Evolutionary conservation across 2,888 invertebrate species (phyloP), one percentile per base, ranked within the genome.

Genomic region (Agapostemon virescens): DNA sequence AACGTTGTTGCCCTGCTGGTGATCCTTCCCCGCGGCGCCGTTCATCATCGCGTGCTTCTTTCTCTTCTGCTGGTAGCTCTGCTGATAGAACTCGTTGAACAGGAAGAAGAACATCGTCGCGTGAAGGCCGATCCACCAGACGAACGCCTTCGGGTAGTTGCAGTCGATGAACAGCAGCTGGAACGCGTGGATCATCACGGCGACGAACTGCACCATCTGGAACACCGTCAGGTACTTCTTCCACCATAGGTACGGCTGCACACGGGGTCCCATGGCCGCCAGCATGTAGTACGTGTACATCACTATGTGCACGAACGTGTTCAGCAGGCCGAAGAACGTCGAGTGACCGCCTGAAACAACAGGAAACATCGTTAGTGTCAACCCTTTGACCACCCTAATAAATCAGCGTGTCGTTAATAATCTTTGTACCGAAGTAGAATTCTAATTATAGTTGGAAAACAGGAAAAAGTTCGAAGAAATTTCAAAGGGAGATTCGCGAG

Each of bases 241-340:
- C 98, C 98, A 98, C 98, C 98, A 98, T 84, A 98, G 94, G 92
- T 96, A 98, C 89, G 95, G 96, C 93, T 97, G 96, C 93, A 97
- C 95, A 71, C 95, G 94, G 11, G 98, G 98, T 79, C 98, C 98
- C 93, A 98, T 94, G 45, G 98, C 98, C 69, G 98, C 96, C 90
- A 98, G 93, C 94, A 98, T 94, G 92, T 98, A 98, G 94, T 98
- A 99, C 7, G 96, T 94, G 93, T 99, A 98, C 98, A 99, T 99
- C 86, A 98, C 94, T 89, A 98, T 96, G 93, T 99, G 98, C n/a
- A 99, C 98, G 93, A 98, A 98, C 0, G 98, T 98, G 93, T 98
- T 99, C 90, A 98, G 94, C 88, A 98, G 94, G 2, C 98, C 97
- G 93, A 98, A 98, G 95, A 98, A 98, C 7, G 98, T 98, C 89